Percentiles rank a stretch among this genome's conserved stretches.
Conservation (phyloP, 2,888 invertebrate species). For the Mongoloraphidia duomilia region DNA sequence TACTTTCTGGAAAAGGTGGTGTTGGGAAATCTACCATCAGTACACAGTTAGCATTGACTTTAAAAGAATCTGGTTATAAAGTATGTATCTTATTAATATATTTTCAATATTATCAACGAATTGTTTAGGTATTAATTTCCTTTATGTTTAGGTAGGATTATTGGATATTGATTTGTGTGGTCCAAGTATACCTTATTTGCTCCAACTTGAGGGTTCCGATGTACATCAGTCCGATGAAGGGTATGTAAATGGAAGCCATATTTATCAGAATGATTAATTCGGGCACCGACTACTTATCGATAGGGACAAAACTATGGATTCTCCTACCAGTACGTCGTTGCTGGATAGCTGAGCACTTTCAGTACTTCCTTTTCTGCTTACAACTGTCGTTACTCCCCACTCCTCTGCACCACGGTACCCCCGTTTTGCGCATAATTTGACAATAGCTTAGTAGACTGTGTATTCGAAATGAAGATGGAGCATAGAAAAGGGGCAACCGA, state of each 20-base stretch:
- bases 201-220: conserved; percentile 70
- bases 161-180: conserved; percentile 92
- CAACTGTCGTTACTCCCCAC: too few relatives aligned
- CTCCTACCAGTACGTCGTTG: too few relatives aligned
- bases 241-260: conserved; percentile 23
- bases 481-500: too few relatives aligned
- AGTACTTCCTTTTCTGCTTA: too few relatives aligned
- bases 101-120: conserved; percentile 2
- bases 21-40: conserved; percentile 98
- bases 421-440: too few relatives aligned
- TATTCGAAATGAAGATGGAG: too few relatives aligned
- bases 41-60: conserved; percentile 76
- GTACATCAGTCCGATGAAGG: conserved; percentile 84
- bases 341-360: too few relatives aligned
- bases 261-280: too few relatives aligned
- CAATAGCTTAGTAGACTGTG: too few relatives aligned
- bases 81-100: conserved; percentile 31
- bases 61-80: conserved; percentile 67
- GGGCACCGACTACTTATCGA: too few relatives aligned
- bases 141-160: conserved; percentile 62
- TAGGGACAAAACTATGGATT: too few relatives aligned
- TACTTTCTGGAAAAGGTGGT: conserved; percentile 98
- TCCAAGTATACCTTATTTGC: conserved; percentile 80
- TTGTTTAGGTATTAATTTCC: conserved; percentile 1
- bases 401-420: too few relatives aligned